Evolutionary conservation across 2,888 invertebrate genomes (phyloP).

Genomic region (Hirtodrosophila alboralis): DNA sequence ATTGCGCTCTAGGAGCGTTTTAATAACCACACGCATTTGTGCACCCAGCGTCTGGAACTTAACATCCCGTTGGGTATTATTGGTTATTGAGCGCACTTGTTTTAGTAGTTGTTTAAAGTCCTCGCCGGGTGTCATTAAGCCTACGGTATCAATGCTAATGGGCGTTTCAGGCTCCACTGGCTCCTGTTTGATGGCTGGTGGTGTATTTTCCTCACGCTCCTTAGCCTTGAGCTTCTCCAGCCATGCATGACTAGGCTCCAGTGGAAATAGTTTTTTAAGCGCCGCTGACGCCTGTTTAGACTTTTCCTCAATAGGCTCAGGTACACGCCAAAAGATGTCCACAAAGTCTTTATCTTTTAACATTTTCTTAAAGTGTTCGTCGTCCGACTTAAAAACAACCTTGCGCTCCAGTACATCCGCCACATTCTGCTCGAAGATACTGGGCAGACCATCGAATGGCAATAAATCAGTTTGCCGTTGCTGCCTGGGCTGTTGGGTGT

Average conservation of each 20-base stretch:
- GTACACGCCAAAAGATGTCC: conserved; percentile 84
- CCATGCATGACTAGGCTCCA: conserved; percentile 82
- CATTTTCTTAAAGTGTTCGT: conserved; percentile 47
- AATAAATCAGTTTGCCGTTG: conserved; percentile 84
- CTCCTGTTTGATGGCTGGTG: conserved; percentile 39
- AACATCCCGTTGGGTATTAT: conserved; percentile 69
- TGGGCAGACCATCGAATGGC: conserved; percentile 85
- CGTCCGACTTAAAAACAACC: conserved; percentile 46
- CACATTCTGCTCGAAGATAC: conserved; percentile 81
- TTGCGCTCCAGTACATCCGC: conserved; percentile 76
- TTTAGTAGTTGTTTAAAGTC: conserved; percentile 86
- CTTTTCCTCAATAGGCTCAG: conserved; percentile 85
- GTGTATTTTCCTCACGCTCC: conserved; percentile 26
- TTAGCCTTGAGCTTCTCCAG: conserved; percentile 46
- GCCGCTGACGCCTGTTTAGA: conserved; percentile 84
- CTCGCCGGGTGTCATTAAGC: conserved; percentile 86
- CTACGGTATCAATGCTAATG: conserved; percentile 83
- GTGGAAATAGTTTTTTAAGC: conserved; percentile 85
- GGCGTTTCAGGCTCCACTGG: conserved; percentile 16
- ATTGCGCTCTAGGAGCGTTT: conserved; percentile 73
- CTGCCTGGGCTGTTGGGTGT: conserved; percentile 64
- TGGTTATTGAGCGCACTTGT: conserved; percentile 73
- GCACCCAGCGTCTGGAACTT: conserved; percentile 72
- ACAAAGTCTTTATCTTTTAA: conserved; percentile 82
- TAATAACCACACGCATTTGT: conserved; percentile 80